These are phyloP conservation scores for Neria commutata DNA, from an alignment of 2,888 invertebrate genomes.

Conservation along the genomic window DNA sequence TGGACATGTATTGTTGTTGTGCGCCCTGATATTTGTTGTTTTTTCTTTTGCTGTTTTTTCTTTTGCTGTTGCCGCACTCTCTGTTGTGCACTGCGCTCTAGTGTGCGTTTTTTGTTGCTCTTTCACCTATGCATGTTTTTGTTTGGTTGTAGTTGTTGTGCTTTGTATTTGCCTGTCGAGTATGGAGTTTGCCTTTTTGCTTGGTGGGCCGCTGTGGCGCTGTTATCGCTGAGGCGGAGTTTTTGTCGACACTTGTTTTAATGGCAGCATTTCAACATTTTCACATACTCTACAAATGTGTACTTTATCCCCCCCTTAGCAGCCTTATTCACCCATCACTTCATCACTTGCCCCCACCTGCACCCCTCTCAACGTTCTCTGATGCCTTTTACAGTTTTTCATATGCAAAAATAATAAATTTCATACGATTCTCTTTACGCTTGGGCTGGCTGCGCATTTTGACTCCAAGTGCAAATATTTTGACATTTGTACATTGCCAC, in stretches of 20 bases:
- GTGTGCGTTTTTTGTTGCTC: constrained; percentile 6
- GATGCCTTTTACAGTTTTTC: constrained; percentile 12
- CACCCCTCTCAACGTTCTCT: constrained; percentile 11
- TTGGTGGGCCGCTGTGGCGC: not conserved
- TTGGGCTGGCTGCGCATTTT: constrained; percentile 34
- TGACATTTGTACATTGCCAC: too few relatives aligned
- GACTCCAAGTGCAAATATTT: constrained; percentile 56
- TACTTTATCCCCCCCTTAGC: too few relatives aligned
- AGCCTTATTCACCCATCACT: not conserved
- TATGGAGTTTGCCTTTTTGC: not conserved
- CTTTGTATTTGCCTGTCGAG: not conserved
- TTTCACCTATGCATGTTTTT: not conserved
- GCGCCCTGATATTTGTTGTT: not conserved
- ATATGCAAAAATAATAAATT: not conserved
- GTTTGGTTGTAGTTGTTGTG: constrained; percentile 3
- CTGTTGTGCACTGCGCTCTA: not conserved
- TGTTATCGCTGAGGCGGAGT: constrained; percentile 26
- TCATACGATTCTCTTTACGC: constrained; percentile 11
- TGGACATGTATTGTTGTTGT: too few relatives aligned
- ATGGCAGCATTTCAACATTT: not conserved
- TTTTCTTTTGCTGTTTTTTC: not conserved
- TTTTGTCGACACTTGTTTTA: constrained; percentile 21
- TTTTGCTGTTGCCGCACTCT: not conserved
- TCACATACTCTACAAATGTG: too few relatives aligned
- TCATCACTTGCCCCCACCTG: not conserved